Conservation (phyloP, 2,113 vertebrate species). For the Pampusana beccarii region DNA sequence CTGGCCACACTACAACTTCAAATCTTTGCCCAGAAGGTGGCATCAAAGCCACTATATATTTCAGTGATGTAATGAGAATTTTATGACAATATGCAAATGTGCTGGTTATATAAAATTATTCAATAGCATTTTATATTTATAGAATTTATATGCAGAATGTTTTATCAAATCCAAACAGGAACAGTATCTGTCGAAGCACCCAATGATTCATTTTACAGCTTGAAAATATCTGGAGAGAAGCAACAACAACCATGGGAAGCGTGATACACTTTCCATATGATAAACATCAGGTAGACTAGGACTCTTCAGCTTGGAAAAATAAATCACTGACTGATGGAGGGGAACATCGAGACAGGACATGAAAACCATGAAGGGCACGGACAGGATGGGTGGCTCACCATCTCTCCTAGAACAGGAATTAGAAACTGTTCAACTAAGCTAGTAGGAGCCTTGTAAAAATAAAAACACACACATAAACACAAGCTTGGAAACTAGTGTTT, state of each 20-base stretch:
- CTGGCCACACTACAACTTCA: background rate
- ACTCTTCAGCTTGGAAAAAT: background rate
- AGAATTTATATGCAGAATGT: background rate
- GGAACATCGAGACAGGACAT: background rate
- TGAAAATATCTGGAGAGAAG: background rate
- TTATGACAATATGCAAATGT: background rate
- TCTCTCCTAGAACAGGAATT: background rate
- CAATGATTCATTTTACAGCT: background rate
- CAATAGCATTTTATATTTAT: background rate
- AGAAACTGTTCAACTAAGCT: background rate
- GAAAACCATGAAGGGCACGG: background rate
- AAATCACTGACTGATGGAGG: background rate
- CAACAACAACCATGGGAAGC: background rate
- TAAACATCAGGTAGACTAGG: background rate
- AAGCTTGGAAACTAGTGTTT: background rate
- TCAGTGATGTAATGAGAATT: background rate
- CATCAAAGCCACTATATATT: constrained; percentile 29
- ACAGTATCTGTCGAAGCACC: background rate
- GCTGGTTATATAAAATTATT: background rate
- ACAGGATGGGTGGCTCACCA: background rate
- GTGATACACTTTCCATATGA: background rate
- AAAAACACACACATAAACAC: background rate
- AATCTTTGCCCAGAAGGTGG: constrained; percentile 60
- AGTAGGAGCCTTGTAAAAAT: background rate
- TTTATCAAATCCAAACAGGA: background rate